A percentile compares a stretch with the other conserved stretches of the same genome.
These are phyloP conservation scores for Nibea coibor DNA, from an alignment of 2,113 vertebrate genomes.

Conservation along the genomic window DNA sequence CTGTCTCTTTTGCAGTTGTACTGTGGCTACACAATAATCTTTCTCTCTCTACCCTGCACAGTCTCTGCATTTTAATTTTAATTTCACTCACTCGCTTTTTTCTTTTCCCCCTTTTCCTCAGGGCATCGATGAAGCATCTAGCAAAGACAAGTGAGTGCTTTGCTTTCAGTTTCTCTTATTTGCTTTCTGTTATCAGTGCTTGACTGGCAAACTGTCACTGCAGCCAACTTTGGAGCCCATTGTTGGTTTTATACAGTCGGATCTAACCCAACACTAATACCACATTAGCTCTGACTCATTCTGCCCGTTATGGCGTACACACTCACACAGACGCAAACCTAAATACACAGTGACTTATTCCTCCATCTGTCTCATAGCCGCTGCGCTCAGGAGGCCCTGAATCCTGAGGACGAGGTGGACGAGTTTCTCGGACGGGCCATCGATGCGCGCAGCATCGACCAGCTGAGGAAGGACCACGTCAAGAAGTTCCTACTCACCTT, in stretches of 20 bases:
- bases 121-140: slow-evolving; percentile 95
- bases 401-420: slow-evolving; percentile 95
- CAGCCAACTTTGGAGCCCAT: slow-evolving; percentile 43
- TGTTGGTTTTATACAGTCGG: slow-evolving; percentile 64
- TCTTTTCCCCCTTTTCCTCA: slow-evolving; percentile 65
- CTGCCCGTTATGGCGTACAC: slow-evolving; percentile 47
- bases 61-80: neutral
- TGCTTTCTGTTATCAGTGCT: slow-evolving; percentile 35
- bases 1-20: slow-evolving; percentile 64
- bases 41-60: slow-evolving; percentile 2
- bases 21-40: slow-evolving; percentile 49
- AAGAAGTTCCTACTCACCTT: slow-evolving; percentile 97
- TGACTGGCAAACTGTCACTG: slow-evolving; percentile 58
- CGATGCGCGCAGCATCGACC: slow-evolving; percentile 95
- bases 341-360: slow-evolving; percentile 50
- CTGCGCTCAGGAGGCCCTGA: slow-evolving; percentile 91
- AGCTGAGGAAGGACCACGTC: slow-evolving; percentile 95
- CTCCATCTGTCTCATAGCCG: slow-evolving; percentile 81
- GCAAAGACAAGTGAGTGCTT: slow-evolving; percentile 96
- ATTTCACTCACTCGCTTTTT: slow-evolving; percentile 30
- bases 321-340: slow-evolving; percentile 17
- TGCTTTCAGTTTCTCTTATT: slow-evolving; percentile 28
- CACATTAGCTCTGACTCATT: slow-evolving; percentile 60
- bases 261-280: slow-evolving; percentile 54
- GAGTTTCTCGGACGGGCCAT: slow-evolving; percentile 96